Percentiles rank a stretch among this genome's conserved stretches.
Conservation (phyloP, 2,113 vertebrate genomes). For the Myrmecobius fasciatus region DNA sequence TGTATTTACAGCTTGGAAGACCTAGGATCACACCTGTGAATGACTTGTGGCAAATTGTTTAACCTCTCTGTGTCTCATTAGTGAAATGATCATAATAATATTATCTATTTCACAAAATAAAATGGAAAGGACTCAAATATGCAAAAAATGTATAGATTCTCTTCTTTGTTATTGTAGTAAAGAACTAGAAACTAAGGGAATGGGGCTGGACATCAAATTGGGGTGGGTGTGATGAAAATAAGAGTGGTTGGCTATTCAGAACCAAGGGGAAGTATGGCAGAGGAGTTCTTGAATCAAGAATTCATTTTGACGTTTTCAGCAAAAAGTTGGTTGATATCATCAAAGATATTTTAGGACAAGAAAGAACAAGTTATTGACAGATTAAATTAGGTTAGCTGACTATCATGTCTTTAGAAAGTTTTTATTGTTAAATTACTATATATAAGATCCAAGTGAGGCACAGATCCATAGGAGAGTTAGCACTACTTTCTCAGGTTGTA, state of each 20-base stretch:
- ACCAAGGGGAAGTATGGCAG: background rate
- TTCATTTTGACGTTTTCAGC: background rate
- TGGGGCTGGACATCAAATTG: background rate
- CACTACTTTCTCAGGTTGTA: background rate
- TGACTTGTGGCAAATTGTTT: background rate
- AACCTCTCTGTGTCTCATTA: background rate
- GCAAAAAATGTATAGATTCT: background rate
- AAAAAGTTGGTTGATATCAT: background rate
- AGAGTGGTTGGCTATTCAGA: background rate
- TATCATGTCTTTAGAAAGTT: background rate
- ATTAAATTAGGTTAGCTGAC: background rate
- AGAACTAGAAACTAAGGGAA: background rate
- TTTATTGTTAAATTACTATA: background rate
- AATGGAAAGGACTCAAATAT: background rate
- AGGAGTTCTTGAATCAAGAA: background rate
- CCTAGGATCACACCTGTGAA: background rate
- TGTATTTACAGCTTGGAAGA: background rate
- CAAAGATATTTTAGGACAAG: background rate
- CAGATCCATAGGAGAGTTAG: background rate
- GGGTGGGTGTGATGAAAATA: background rate
- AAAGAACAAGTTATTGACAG: background rate
- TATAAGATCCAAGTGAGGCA: background rate
- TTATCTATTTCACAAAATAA: background rate
- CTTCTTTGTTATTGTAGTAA: background rate
- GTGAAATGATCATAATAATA: background rate